phyloP scores from a whole-genome alignment of 2,797 vertebrate genomes.

The Chelidonichthys spinosus region DNA sequence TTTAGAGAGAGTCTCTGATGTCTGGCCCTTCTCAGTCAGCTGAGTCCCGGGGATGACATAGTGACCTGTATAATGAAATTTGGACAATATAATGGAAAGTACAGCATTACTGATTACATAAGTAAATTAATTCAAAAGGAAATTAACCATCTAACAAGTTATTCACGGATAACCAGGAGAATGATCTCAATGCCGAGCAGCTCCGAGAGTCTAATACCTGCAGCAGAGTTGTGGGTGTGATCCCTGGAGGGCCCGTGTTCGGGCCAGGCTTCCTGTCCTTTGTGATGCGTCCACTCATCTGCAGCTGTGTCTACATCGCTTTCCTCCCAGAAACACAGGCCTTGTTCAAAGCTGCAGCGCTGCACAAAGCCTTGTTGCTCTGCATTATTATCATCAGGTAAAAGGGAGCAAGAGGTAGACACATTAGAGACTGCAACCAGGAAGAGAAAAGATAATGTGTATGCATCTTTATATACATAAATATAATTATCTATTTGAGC shows the following conservation, averaged over 20 bases:
- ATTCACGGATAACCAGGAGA: not conserved
- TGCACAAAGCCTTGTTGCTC: slow-evolving; percentile 66
- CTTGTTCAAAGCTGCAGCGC: slow-evolving; percentile 83
- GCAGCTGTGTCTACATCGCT: slow-evolving; percentile 61
- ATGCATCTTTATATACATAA: too few species aligned
- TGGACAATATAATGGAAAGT: not conserved
- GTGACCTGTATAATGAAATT: slow-evolving; percentile 73
- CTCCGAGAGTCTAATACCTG: slow-evolving; percentile 68
- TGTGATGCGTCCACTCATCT: slow-evolving; percentile 69
- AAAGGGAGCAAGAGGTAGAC: not conserved
- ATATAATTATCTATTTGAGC: too few species aligned
- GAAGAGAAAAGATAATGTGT: too few species aligned
- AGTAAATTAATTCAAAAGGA: not conserved
- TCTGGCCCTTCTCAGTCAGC: slow-evolving; percentile 48
- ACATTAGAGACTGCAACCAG: not conserved
- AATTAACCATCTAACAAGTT: not conserved
- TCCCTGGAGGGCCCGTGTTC: slow-evolving; percentile 77
- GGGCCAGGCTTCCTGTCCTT: slow-evolving; percentile 73
- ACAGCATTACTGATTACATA: not conserved
- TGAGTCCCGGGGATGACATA: slow-evolving; percentile 73
- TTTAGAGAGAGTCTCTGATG: slow-evolving; percentile 79
- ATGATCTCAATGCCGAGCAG: not conserved
- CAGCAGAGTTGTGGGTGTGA: slow-evolving; percentile 82
- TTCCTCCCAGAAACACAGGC: slow-evolving; percentile 79
- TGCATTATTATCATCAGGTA: slow-evolving; percentile 29